Evolutionary conservation across 2,797 vertebrate species (phyloP).

Genomic region (Poeciliopsis paucimaculata): DNA sequence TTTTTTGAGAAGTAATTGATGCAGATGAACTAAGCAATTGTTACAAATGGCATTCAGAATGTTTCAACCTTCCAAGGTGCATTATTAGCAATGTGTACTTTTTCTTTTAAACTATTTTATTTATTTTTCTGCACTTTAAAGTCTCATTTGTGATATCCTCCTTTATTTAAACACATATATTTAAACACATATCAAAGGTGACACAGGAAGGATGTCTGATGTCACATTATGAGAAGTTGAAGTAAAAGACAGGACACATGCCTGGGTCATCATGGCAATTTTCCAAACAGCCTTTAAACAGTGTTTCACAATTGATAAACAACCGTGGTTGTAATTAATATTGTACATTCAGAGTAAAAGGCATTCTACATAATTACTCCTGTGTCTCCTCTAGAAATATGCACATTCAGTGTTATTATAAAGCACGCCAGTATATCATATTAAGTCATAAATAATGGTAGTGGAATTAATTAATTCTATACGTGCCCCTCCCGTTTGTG

Average conservation of each 20-base stretch:
- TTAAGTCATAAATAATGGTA: constrained; percentile 85
- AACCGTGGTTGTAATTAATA: constrained; percentile 80
- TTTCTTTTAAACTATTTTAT: constrained; percentile 22
- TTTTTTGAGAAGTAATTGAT: constrained; percentile 32
- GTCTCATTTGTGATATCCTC: constrained; percentile 58
- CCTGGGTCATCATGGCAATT: constrained; percentile 88
- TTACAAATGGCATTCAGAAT: not conserved
- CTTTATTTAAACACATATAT: constrained; percentile 68
- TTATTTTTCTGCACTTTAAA: constrained; percentile 39
- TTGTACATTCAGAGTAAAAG: constrained; percentile 79
- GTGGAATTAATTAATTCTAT: constrained; percentile 83
- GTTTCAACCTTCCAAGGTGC: not conserved
- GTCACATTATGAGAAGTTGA: constrained; percentile 68
- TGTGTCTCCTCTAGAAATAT: constrained; percentile 81
- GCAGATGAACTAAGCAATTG: constrained; percentile 18
- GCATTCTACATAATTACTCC: constrained; percentile 82
- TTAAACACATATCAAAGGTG: constrained; percentile 65
- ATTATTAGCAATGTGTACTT: constrained; percentile 12
- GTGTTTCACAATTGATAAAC: constrained; percentile 80
- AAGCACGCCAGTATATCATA: constrained; percentile 83
- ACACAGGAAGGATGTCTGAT: constrained; percentile 50
- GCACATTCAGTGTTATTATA: constrained; percentile 83
- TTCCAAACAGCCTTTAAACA: constrained; percentile 80
- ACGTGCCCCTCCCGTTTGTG: constrained; percentile 58
- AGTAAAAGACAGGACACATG: constrained; percentile 89